A percentile compares a stretch with the other conserved stretches of the same genome.
These are phyloP conservation scores for Poecilia gillii DNA, from an alignment of 2,797 vertebrate genomes.

Conservation along the genomic window DNA sequence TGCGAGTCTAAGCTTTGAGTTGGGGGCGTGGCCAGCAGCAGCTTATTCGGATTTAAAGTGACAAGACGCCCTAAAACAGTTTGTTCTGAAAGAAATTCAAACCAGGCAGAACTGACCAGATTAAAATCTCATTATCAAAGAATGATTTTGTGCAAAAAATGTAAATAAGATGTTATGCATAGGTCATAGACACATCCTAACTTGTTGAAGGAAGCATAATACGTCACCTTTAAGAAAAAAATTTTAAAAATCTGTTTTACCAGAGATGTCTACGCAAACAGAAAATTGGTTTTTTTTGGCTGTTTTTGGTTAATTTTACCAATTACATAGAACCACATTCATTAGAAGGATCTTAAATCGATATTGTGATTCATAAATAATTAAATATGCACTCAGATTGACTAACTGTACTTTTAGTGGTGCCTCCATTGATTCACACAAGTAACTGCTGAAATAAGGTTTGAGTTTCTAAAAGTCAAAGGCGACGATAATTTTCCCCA, in stretches of 20 bases:
- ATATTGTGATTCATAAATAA: conserved; percentile 5
- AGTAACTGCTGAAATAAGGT: conserved; percentile 48
- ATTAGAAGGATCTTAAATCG: conserved; percentile 14
- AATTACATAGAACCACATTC: background rate
- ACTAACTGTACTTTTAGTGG: conserved; percentile 35
- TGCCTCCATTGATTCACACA: conserved; percentile 30
- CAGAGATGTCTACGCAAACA: background rate
- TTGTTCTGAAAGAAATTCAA: too few relatives aligned
- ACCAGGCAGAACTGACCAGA: too few relatives aligned
- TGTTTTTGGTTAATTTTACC: background rate
- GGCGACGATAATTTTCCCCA: conserved; percentile 47
- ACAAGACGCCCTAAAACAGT: too few relatives aligned
- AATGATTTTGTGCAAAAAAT: too few relatives aligned
- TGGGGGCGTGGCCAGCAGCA: too few relatives aligned
- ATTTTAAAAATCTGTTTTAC: background rate
- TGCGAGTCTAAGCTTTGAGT: too few relatives aligned
- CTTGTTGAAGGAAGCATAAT: too few relatives aligned
- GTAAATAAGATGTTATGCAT: too few relatives aligned
- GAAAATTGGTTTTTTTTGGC: background rate
- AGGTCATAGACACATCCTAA: too few relatives aligned
- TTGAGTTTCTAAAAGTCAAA: conserved; percentile 52
- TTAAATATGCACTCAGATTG: background rate
- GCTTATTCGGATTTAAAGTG: too few relatives aligned
- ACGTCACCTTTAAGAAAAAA: background rate
- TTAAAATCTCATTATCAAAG: too few relatives aligned